phyloP scores from a whole-genome alignment of 2,797 vertebrate species.

The Premnoplex brunnescens region DNA sequence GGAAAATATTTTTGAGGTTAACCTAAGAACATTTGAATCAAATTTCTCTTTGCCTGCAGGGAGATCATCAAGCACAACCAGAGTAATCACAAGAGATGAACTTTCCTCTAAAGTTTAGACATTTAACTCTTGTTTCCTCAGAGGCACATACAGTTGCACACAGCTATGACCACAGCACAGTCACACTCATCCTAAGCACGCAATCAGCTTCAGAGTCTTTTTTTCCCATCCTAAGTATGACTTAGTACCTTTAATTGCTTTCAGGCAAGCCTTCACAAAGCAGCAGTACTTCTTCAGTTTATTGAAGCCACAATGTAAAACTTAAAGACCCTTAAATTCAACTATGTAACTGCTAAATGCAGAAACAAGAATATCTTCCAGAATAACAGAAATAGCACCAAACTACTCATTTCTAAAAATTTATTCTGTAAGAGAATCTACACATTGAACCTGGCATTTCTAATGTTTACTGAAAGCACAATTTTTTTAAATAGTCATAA shows the following conservation, averaged over 20 bases:
- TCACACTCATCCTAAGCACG: background rate
- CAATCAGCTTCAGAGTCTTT: background rate
- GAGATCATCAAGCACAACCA: background rate
- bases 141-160: background rate
- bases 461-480: background rate
- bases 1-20: conserved; percentile 62
- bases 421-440: background rate
- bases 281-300: background rate
- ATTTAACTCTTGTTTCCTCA: background rate
- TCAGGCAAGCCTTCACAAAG: background rate
- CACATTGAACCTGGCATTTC: background rate
- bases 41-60: background rate
- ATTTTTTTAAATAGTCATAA: background rate
- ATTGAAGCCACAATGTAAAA: background rate
- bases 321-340: background rate
- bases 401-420: background rate
- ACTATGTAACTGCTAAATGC: background rate
- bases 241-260: background rate
- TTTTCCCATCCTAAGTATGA: background rate
- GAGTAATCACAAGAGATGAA: background rate
- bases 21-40: background rate
- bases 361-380: background rate
- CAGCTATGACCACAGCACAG: background rate
- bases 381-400: background rate
- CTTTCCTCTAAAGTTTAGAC: background rate